Percentiles rank a stretch among this genome's conserved stretches.
Conservation (phyloP, 2,797 vertebrate genomes). For the Hemibagrus guttatus region DNA sequence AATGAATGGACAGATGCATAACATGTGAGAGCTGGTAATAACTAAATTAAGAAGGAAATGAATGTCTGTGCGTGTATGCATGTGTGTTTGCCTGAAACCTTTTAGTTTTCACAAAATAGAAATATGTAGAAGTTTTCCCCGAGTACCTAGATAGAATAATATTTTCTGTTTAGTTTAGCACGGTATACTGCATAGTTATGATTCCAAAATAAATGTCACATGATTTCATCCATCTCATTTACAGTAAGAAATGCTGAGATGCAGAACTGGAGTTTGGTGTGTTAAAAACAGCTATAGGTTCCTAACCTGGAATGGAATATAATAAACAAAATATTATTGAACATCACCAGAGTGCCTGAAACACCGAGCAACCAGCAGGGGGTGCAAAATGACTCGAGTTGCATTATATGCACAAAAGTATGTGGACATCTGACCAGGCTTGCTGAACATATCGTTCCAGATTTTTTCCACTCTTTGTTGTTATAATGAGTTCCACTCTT, state of each 20-base stretch:
- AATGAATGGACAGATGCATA: no score
- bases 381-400: not conserved
- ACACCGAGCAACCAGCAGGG: not conserved
- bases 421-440: not conserved
- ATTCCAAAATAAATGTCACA: not conserved
- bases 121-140: no score
- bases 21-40: no score
- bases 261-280: not conserved
- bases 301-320: not conserved
- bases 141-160: not conserved
- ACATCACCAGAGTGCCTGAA: not conserved
- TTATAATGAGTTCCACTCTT: not conserved
- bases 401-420: not conserved
- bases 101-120: no score
- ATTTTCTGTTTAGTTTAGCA: not conserved
- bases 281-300: not conserved
- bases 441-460: not conserved
- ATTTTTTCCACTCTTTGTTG: not conserved
- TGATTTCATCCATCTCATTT: not conserved
- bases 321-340: not conserved
- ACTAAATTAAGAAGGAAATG: no score
- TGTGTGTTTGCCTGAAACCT: no score
- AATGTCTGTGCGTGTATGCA: no score
- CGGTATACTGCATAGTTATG: not conserved
- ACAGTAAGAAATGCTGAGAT: not conserved